phyloP scores from a whole-genome alignment of 2,888 invertebrate genomes.

The Eudemis profundana region DNA sequence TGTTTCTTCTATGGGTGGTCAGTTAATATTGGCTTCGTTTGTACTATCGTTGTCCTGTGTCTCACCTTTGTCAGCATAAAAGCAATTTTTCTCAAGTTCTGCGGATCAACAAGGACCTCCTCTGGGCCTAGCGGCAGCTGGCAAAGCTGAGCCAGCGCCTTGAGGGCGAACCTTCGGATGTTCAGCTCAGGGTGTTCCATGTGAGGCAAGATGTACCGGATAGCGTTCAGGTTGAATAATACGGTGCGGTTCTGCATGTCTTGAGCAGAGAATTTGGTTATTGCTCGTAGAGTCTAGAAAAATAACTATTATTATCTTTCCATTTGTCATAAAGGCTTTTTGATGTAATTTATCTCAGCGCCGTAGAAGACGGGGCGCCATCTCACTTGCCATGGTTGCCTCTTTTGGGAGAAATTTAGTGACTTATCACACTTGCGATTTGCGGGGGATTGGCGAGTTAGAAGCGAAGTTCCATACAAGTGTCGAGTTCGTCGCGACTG shows the following conservation, averaged over 20 bases:
- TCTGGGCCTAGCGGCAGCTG: conserved; percentile 77
- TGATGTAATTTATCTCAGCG: no score
- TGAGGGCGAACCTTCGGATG: conserved; percentile 79
- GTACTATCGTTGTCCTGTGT: neutral
- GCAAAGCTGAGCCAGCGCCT: conserved; percentile 81
- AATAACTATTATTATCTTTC: neutral
- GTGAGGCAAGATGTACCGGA: conserved; percentile 68
- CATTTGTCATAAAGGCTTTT: no score
- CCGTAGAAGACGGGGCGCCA: no score
- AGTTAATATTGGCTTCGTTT: no score
- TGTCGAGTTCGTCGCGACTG: no score
- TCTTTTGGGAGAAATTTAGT: no score
- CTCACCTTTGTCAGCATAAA: conserved; percentile 71
- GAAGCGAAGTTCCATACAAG: no score
- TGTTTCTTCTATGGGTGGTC: no score
- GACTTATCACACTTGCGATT: no score
- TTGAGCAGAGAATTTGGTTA: conserved; percentile 77
- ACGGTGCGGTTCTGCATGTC: conserved; percentile 70
- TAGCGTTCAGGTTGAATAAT: conserved; percentile 66
- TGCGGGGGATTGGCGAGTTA: no score
- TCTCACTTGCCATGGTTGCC: no score
- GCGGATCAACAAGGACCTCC: conserved; percentile 68
- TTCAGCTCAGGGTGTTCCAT: conserved; percentile 73
- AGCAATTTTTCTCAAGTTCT: conserved; percentile 73
- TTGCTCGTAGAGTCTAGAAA: conserved; percentile 73